phyloP scores from a whole-genome alignment of 2,113 vertebrate species.

The Murina feae region DNA sequence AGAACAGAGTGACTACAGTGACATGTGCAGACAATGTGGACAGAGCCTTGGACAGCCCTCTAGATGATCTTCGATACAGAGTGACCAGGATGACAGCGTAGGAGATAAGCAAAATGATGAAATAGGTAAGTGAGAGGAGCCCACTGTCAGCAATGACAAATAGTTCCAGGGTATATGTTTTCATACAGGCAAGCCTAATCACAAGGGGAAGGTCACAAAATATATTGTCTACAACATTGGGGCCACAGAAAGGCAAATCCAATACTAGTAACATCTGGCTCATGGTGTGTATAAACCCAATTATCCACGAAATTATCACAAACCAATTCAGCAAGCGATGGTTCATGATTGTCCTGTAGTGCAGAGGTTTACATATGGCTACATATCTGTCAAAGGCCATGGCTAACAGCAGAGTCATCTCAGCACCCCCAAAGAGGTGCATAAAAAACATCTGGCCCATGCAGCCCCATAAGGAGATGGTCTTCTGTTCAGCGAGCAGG shows the following conservation, averaged over 20 bases:
- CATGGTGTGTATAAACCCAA: constrained; percentile 59
- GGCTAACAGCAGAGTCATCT: constrained; percentile 61
- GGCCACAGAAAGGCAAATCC: constrained; percentile 55
- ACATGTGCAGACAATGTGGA: constrained; percentile 48
- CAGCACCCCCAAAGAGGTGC: constrained; percentile 64
- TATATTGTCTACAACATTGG: constrained; percentile 41
- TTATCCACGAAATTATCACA: constrained; percentile 55
- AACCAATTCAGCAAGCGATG: not conserved
- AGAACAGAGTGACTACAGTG: constrained; percentile 47
- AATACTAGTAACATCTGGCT: constrained; percentile 54
- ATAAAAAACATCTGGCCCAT: constrained; percentile 70
- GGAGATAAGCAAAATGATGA: constrained; percentile 50
- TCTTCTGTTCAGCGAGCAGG: constrained; percentile 47
- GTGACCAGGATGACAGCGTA: constrained; percentile 54
- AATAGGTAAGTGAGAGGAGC: constrained; percentile 47
- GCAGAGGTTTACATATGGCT: constrained; percentile 71
- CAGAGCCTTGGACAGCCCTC: constrained; percentile 43
- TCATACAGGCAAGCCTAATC: constrained; percentile 61
- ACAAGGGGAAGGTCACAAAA: constrained; percentile 66
- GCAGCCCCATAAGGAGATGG: constrained; percentile 59
- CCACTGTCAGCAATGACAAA: constrained; percentile 63
- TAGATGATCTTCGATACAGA: not conserved
- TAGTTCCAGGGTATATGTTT: constrained; percentile 49
- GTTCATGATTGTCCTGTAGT: constrained; percentile 66
- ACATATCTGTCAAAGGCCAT: constrained; percentile 75